Percentiles rank a stretch among this genome's conserved stretches.
These are phyloP conservation scores for Podotricha telesiphe DNA, from an alignment of 2,888 invertebrate species.

Conservation along the genomic window DNA sequence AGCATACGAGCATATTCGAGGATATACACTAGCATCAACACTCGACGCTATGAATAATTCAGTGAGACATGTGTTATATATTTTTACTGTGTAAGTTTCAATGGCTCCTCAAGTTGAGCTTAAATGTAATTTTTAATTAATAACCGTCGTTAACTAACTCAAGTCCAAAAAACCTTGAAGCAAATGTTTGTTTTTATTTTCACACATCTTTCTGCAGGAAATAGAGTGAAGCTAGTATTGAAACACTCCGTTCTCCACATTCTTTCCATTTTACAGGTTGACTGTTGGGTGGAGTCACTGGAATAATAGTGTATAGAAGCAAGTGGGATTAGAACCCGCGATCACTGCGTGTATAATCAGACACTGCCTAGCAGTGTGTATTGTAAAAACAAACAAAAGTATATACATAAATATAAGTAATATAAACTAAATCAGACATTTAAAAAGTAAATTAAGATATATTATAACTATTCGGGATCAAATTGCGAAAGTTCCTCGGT, in stretches of 20 bases:
- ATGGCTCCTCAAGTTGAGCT: slow-evolving; percentile 1
- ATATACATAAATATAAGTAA: neutral
- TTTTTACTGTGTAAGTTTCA: slow-evolving; percentile 20
- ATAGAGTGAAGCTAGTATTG: too few relatives aligned
- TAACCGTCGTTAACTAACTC: neutral
- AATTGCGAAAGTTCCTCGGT: slow-evolving; percentile 13
- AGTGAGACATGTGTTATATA: slow-evolving; percentile 18
- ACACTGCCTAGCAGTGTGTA: too few relatives aligned
- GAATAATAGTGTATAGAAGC: too few relatives aligned
- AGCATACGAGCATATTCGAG: neutral
- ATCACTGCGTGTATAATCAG: too few relatives aligned
- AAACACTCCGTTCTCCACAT: too few relatives aligned
- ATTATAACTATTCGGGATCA: slow-evolving; percentile 11
- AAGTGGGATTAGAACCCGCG: too few relatives aligned
- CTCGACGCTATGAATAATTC: slow-evolving; percentile 34
- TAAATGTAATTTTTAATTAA: slow-evolving; percentile 16
- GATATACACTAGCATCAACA: slow-evolving; percentile 18
- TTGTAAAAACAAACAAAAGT: too few relatives aligned
- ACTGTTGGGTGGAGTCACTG: too few relatives aligned
- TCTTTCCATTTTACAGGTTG: too few relatives aligned
- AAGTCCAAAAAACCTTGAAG: neutral
- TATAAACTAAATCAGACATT: neutral
- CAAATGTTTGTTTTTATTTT: too few relatives aligned
- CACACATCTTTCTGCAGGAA: too few relatives aligned
- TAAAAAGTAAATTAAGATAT: neutral